These are phyloP conservation scores for Metalampra italica DNA, from an alignment of 2,888 invertebrate genomes.

Conservation along the genomic window DNA sequence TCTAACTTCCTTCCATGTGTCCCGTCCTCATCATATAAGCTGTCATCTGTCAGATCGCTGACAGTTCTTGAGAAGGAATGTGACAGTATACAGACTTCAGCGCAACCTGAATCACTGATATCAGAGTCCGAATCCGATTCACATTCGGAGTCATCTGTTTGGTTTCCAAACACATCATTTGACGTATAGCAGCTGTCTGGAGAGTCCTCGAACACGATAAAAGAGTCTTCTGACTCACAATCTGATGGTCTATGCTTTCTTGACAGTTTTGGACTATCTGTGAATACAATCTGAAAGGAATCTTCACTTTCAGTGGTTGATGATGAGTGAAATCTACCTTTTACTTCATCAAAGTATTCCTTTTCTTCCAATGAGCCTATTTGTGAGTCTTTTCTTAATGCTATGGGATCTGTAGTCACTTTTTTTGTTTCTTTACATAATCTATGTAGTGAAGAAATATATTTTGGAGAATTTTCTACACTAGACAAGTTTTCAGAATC, in stretches of 20 bases:
- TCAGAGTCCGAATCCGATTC: constrained; percentile 34
- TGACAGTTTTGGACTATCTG: constrained; percentile 36
- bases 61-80: constrained; percentile 51
- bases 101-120: constrained; percentile 46
- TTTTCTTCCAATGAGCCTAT: constrained; percentile 4
- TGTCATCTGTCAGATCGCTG: constrained; percentile 58
- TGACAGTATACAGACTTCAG: constrained; percentile 32
- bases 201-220: constrained; percentile 71
- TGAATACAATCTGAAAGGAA: constrained; percentile 69
- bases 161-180: constrained; percentile 56
- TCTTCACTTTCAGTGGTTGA: constrained; percentile 58
- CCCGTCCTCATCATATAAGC: constrained; percentile 39
- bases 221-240: constrained; percentile 80
- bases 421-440: neutral
- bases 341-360: constrained; percentile 58
- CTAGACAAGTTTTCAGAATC: constrained; percentile 34
- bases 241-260: constrained; percentile 52
- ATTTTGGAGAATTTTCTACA: constrained; percentile 36
- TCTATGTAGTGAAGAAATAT: neutral
- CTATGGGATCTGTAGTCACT: neutral
- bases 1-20: constrained; percentile 6
- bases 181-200: constrained; percentile 61
- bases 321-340: constrained; percentile 49
- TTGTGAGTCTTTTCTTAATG: constrained; percentile 2
- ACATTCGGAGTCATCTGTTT: constrained; percentile 22